These are phyloP conservation scores for Noctua pronuba DNA, from an alignment of 2,888 invertebrate genomes.

Conservation along the genomic window DNA sequence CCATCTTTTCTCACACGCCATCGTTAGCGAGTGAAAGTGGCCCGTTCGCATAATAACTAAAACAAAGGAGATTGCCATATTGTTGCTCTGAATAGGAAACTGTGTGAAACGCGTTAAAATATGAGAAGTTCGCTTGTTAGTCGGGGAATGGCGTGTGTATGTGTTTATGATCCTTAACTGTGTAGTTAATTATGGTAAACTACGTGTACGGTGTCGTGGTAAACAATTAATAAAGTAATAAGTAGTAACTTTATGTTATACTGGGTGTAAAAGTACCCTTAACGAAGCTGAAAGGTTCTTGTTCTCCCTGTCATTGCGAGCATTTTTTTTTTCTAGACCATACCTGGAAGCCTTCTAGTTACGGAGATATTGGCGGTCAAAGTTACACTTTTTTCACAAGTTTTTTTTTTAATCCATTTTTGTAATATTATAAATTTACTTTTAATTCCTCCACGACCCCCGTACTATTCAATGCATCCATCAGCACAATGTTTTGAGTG, in stretches of 20 bases:
- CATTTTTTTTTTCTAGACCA: too few relatives aligned
- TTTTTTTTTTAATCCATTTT: too few relatives aligned
- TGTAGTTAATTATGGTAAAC: constrained; percentile 9
- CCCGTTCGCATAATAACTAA: constrained; percentile 50
- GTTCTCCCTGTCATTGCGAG: too few relatives aligned
- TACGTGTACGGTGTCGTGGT: background rate
- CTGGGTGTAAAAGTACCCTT: too few relatives aligned
- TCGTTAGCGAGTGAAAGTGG: constrained; percentile 51
- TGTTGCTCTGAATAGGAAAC: constrained; percentile 30
- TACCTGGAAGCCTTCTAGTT: too few relatives aligned
- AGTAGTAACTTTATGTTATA: background rate
- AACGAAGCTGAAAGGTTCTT: too few relatives aligned
- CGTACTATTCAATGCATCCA: too few relatives aligned
- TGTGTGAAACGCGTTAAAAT: constrained; percentile 25
- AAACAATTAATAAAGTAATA: background rate
- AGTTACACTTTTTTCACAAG: too few relatives aligned
- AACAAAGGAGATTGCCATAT: constrained; percentile 37
- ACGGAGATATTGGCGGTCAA: too few relatives aligned
- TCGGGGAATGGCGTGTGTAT: background rate
- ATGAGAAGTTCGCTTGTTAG: constrained; percentile 41
- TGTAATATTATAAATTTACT: too few relatives aligned
- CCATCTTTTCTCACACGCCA: background rate
- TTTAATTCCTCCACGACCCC: too few relatives aligned
- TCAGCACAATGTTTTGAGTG: too few relatives aligned
- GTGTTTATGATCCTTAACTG: background rate